These are phyloP conservation scores for Oppia nitens DNA, from an alignment of 1,140 invertebrate species.

Conservation along the genomic window DNA sequence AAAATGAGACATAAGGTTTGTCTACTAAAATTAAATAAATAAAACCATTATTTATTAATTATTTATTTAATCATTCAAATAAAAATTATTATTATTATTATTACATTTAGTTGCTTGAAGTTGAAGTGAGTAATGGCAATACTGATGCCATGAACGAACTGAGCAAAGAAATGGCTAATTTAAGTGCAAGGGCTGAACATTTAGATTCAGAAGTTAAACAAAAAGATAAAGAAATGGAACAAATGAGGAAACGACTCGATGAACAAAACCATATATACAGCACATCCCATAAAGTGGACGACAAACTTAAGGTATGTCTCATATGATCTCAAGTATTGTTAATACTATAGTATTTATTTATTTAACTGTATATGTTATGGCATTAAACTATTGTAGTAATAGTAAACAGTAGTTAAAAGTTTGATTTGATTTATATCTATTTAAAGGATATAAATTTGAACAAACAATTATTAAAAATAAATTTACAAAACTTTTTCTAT, in stretches of 20 bases:
- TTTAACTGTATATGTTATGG: too few species aligned
- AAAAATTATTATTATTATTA: neutral
- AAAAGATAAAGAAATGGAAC: slow-evolving; percentile 42
- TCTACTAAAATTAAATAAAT: too few species aligned
- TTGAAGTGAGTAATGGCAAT: slow-evolving; percentile 34
- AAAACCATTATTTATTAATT: too few species aligned
- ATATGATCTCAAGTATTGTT: too few species aligned
- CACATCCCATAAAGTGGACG: slow-evolving; percentile 20
- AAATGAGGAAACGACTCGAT: slow-evolving; percentile 18
- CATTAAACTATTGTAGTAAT: too few species aligned
- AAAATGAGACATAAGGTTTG: slow-evolving; percentile 55
- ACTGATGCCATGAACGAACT: slow-evolving; percentile 34
- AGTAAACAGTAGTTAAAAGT: too few species aligned
- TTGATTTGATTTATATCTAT: too few species aligned
- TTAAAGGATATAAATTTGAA: too few species aligned
- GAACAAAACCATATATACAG: slow-evolving; percentile 17
- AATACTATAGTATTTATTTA: too few species aligned
- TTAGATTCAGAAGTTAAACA: slow-evolving; percentile 49
- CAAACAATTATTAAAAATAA: too few species aligned
- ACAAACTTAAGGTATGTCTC: slow-evolving; percentile 20
- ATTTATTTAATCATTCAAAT: slow-evolving; percentile 4
- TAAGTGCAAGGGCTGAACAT: slow-evolving; percentile 53
- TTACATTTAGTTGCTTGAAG: slow-evolving; percentile 24
- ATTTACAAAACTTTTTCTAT: too few species aligned
- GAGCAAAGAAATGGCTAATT: slow-evolving; percentile 40